Conservation (phyloP, 2,113 vertebrate genomes). For the Labeo rohita region DNA sequence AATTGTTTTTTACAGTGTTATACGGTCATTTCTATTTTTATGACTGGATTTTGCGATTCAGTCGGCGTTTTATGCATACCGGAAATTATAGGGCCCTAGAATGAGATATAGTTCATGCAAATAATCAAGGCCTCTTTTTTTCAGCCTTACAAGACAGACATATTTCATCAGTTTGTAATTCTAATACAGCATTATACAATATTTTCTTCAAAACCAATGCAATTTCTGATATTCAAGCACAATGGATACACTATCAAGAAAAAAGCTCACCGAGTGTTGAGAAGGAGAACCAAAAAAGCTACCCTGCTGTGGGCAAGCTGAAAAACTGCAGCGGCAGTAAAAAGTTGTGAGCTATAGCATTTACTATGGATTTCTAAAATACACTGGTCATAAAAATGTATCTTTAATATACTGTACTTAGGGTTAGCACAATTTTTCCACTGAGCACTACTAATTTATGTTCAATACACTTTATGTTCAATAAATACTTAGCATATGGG, state of each 20-base stretch:
- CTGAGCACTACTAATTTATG: not conserved
- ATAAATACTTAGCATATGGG: not conserved
- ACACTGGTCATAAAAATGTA: not conserved
- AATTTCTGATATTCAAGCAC: not conserved
- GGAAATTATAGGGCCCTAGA: too few species aligned
- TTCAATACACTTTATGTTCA: not conserved
- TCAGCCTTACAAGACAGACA: too few species aligned
- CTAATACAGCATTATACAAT: too few species aligned
- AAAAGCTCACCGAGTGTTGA: not conserved
- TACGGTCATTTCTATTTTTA: too few species aligned
- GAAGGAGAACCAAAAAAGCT: too few species aligned
- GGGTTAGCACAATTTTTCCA: not conserved
- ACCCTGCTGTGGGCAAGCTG: not conserved
- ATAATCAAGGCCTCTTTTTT: too few species aligned
- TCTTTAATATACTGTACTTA: not conserved
- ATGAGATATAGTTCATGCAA: too few species aligned
- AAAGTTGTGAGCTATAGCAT: too few species aligned
- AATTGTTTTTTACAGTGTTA: too few species aligned
- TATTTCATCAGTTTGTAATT: too few species aligned
- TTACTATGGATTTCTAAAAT: not conserved
- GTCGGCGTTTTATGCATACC: too few species aligned
- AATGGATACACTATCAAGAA: not conserved
- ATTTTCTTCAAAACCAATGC: not conserved
- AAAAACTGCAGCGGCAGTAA: not conserved
- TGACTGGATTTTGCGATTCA: too few species aligned